Evolutionary conservation across 2,113 vertebrate species (phyloP).

Genomic region (Clupea harengus): DNA sequence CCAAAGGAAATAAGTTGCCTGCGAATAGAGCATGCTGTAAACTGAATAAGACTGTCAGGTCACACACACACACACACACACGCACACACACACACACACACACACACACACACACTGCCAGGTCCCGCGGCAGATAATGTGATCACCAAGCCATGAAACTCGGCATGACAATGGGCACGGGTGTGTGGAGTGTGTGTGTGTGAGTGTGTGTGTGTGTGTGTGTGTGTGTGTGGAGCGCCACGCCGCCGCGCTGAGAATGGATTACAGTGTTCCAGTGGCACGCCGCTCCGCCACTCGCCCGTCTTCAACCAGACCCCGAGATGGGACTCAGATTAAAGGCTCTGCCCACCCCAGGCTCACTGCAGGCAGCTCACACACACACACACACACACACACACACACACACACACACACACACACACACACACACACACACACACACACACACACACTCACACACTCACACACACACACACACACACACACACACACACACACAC

Average conservation of each 20-base stretch:
- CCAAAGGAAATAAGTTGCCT: conserved; percentile 90
- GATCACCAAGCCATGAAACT: conserved; percentile 97
- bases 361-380: conserved; percentile 26
- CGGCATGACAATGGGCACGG: conserved; percentile 90
- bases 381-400: not conserved
- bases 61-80: too few relatives aligned
- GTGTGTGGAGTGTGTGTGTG: conserved; percentile 69
- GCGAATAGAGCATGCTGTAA: conserved; percentile 89
- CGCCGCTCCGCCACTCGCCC: conserved; percentile 24
- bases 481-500: not conserved
- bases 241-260: conserved; percentile 91
- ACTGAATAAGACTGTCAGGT: conserved; percentile 94
- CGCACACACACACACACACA: too few relatives aligned
- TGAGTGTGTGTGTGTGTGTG: too few relatives aligned
- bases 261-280: conserved; percentile 84
- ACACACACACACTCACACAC: not conserved
- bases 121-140: conserved; percentile 94
- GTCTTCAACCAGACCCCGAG: conserved; percentile 72
- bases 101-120: conserved; percentile 72
- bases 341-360: conserved; percentile 39
- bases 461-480: not conserved
- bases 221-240: conserved; percentile 73
- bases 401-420: conserved; percentile 10
- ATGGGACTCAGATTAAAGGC: conserved; percentile 70
- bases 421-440: not conserved